Conservation (phyloP, 2,888 invertebrate species). For the Agriopis leucophaearia region DNA sequence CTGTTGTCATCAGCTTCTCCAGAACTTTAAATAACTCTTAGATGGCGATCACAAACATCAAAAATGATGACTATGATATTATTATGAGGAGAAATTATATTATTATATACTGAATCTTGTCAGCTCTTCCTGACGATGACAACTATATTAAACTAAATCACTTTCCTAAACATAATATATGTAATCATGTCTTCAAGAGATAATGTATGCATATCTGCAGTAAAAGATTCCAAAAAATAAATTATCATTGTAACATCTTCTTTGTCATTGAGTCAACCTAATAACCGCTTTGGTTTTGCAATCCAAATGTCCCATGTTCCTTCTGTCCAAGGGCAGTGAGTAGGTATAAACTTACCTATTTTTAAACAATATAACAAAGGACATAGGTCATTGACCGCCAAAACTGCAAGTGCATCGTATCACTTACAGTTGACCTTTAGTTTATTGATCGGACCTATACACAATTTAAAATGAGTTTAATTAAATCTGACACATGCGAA, state of each 20-base stretch:
- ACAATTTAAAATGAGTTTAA: conserved; percentile 5
- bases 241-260: neutral
- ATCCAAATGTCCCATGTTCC: conserved; percentile 10
- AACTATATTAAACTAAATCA: too few relatives aligned
- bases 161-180: too few relatives aligned
- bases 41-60: too few relatives aligned
- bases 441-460: conserved; percentile 35
- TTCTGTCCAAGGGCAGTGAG: conserved; percentile 8
- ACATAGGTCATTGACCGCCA: conserved; percentile 41
- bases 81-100: too few relatives aligned
- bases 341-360: conserved; percentile 4
- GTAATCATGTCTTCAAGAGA: too few relatives aligned
- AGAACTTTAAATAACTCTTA: too few relatives aligned
- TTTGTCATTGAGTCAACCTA: conserved; percentile 10
- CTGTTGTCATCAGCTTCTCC: too few relatives aligned
- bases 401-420: conserved; percentile 44
- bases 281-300: conserved; percentile 1
- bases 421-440: conserved; percentile 44
- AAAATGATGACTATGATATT: too few relatives aligned
- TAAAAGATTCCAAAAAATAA: neutral
- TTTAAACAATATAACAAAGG: conserved; percentile 30
- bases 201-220: neutral
- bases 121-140: too few relatives aligned
- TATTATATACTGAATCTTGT: too few relatives aligned
- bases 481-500: neutral